Conservation (phyloP, 2,888 invertebrate genomes). For the Palloptera scutellata region DNA sequence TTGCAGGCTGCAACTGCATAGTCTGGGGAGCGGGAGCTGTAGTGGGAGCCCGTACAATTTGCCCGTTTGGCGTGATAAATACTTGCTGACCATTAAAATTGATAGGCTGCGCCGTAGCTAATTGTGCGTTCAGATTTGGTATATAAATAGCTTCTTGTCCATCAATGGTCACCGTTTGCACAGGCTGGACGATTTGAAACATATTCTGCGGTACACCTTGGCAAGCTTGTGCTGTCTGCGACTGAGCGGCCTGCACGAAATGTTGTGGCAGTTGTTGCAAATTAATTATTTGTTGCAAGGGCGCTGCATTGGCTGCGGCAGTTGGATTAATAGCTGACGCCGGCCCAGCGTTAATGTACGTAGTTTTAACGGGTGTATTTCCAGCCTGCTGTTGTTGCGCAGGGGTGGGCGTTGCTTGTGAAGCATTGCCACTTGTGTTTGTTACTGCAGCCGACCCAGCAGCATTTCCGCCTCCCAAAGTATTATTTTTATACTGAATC, state of each 20-base stretch:
- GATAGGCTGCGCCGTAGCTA: slow-evolving; percentile 65
- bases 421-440: slow-evolving; percentile 36
- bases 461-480: slow-evolving; percentile 33
- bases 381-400: slow-evolving; percentile 38
- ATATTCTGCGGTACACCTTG: slow-evolving; percentile 55
- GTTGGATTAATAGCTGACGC: slow-evolving; percentile 30
- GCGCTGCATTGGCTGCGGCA: slow-evolving; percentile 38
- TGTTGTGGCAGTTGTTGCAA: slow-evolving; percentile 55
- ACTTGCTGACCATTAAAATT: slow-evolving; percentile 68
- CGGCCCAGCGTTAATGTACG: slow-evolving; percentile 40
- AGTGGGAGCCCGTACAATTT: slow-evolving; percentile 77
- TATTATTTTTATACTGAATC: slow-evolving; percentile 55
- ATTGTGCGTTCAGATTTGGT: slow-evolving; percentile 73
- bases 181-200: slow-evolving; percentile 72
- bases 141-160: slow-evolving; percentile 93
- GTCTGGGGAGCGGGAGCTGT: slow-evolving; percentile 34
- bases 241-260: slow-evolving; percentile 44
- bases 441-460: slow-evolving; percentile 23
- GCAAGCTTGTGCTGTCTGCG: slow-evolving; percentile 34
- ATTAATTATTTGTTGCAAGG: slow-evolving; percentile 56
- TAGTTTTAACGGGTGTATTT: slow-evolving; percentile 46
- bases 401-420: slow-evolving; percentile 37
- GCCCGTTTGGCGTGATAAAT: slow-evolving; percentile 69
- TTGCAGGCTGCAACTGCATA: slow-evolving; percentile 53
- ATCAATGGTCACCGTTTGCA: slow-evolving; percentile 92